Evolutionary conservation across 2,113 vertebrate genomes (phyloP).

Genomic region (Festucalex cinctus): DNA sequence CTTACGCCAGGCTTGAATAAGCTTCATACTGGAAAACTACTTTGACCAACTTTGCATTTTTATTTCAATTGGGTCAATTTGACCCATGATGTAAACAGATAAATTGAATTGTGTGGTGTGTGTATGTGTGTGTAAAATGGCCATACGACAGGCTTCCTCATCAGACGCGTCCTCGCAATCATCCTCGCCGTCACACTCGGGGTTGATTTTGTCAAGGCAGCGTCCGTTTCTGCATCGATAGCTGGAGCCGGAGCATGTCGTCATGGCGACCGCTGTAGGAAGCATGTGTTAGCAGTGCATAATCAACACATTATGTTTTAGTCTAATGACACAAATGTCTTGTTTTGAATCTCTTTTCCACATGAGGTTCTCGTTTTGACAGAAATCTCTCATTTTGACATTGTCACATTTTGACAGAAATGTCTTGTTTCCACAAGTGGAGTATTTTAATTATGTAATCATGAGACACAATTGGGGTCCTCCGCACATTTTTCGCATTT

Average conservation of each 20-base stretch:
- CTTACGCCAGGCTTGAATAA: too few relatives aligned
- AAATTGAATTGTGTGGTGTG: not conserved
- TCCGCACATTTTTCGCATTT: conserved; percentile 74
- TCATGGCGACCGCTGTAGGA: conserved; percentile 29
- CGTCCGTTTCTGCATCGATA: conserved; percentile 74
- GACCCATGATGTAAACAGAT: not conserved
- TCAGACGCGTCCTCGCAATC: conserved; percentile 88
- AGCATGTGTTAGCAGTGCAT: not conserved
- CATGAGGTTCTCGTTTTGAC: not conserved
- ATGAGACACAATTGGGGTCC: not conserved
- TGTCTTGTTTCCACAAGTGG: too few relatives aligned
- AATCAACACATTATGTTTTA: not conserved
- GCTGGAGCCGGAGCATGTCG: conserved; percentile 73
- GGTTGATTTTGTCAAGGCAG: conserved; percentile 86
- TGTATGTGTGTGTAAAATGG: not conserved
- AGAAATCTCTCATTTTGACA: not conserved
- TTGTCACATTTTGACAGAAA: too few relatives aligned
- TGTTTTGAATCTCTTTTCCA: not conserved
- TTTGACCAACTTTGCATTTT: not conserved
- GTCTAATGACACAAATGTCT: not conserved
- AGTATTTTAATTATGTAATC: too few relatives aligned
- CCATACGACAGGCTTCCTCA: conserved; percentile 77
- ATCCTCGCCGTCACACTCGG: conserved; percentile 78
- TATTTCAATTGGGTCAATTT: not conserved
- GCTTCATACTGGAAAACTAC: not conserved